These are phyloP conservation scores for Syngnathus typhle DNA, from an alignment of 2,113 vertebrate genomes.

Conservation along the genomic window DNA sequence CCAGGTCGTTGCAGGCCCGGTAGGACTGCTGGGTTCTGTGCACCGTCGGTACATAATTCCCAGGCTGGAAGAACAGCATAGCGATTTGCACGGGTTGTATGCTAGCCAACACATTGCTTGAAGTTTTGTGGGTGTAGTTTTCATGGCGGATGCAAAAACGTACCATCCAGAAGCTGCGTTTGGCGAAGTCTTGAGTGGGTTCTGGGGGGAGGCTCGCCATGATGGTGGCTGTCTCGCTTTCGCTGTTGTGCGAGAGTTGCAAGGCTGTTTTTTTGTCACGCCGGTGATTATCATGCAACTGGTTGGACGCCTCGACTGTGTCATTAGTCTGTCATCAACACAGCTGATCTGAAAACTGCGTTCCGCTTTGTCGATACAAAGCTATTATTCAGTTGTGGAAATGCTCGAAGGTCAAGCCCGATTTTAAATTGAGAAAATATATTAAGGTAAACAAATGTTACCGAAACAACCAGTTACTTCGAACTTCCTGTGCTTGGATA, in stretches of 20 bases:
- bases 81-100: not conserved
- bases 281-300: conserved; percentile 29
- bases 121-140: not conserved
- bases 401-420: too few species aligned
- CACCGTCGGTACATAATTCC: conserved; percentile 71
- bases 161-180: conserved; percentile 77
- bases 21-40: conserved; percentile 70
- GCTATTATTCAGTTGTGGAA: too few species aligned
- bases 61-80: conserved; percentile 57
- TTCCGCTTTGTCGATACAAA: not conserved
- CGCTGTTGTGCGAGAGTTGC: conserved; percentile 20
- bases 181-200: conserved; percentile 53
- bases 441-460: not conserved
- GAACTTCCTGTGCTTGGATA: conserved; percentile 23
- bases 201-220: conserved; percentile 66
- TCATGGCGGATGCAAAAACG: conserved; percentile 40
- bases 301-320: conserved; percentile 26
- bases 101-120: conserved; percentile 1
- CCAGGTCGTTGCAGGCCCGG: conserved; percentile 75
- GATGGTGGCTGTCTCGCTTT: conserved; percentile 29
- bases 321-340: not conserved
- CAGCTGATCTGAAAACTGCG: not conserved
- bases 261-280: conserved; percentile 23
- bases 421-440: not conserved
- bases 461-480: conserved; percentile 35